Base-by-base conservation (phyloP, 2,113 vertebrate genomes). In the Polyodon spathula region DNA sequence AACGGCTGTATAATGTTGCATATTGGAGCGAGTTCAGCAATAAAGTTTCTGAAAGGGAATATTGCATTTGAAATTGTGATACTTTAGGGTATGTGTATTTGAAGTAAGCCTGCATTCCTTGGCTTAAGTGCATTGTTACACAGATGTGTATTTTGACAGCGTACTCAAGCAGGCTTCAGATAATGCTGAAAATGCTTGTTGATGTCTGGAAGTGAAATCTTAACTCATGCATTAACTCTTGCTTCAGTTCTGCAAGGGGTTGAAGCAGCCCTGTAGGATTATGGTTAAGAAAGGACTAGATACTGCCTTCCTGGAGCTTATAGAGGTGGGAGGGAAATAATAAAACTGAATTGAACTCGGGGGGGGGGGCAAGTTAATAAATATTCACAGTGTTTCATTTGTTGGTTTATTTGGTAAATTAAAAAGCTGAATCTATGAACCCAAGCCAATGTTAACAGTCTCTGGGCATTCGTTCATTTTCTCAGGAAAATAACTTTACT, bases 401-500 rank as follows among this genome's bases (percentile, higher is more conserved):
- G 7, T 11, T 43, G 6, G 11, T n/a, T 50, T 50, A 50, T 50
- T 50, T 50, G 11, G 10, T 50, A n/a, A 50, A 50, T 50, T 50
- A 50, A 50, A n/a, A n/a, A n/a, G n/a, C n/a, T n/a, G n/a, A n/a
- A n/a, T n/a, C n/a, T n/a, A n/a, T n/a, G n/a, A n/a, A n/a, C n/a
- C n/a, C n/a, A n/a, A n/a, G n/a, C n/a, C n/a, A n/a, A n/a, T n/a
- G n/a, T n/a, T n/a, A n/a, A n/a, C n/a, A 2, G 7, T 50, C 46
- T 50, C 46, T 50, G 46, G 46, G 11, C 10, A 12, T n/a, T 50
- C n/a, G 16, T 38, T 44, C 17, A 8, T 6, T n/a, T n/a, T n/a
- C 11, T 11, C 17, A 58, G 54, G 37, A 43, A 59, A 56, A 66
- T 71, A 73, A 61, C 43, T 40, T 44, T 67, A 64, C 66, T 80